phyloP scores from a whole-genome alignment of 2,797 vertebrate genomes.

The Coendou prehensilis region DNA sequence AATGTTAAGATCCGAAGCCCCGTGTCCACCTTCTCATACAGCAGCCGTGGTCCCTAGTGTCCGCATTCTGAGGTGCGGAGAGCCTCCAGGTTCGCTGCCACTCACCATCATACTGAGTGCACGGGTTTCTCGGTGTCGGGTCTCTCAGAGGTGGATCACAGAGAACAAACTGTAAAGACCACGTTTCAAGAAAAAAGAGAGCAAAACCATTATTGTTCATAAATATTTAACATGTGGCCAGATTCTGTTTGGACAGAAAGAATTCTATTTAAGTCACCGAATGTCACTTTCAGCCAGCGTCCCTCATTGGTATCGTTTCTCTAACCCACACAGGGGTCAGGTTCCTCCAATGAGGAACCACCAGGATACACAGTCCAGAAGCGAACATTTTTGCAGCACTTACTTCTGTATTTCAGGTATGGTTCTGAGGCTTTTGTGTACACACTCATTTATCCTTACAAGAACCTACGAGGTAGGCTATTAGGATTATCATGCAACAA shows the following conservation, averaged over 20 bases:
- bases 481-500: accelerated
- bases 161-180: not conserved
- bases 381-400: not conserved
- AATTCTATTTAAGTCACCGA: not conserved
- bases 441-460: not conserved
- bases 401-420: too few species aligned
- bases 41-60: accelerated
- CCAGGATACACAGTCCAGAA: accelerated
- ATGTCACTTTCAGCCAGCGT: not conserved
- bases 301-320: not conserved
- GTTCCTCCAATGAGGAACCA: not conserved
- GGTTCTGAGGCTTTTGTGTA: not conserved
- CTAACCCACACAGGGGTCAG: accelerated
- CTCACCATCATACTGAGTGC: accelerated
- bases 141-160: not conserved
- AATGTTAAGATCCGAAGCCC: not conserved
- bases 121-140: not conserved
- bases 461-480: not conserved
- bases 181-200: not conserved
- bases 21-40: not conserved
- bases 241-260: not conserved
- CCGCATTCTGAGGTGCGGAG: not conserved
- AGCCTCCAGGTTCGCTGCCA: not conserved
- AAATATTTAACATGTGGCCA: not conserved
- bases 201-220: not conserved